Evolutionary conservation across 2,888 invertebrate genomes (phyloP).

Genomic region (Atherix ibis): DNA sequence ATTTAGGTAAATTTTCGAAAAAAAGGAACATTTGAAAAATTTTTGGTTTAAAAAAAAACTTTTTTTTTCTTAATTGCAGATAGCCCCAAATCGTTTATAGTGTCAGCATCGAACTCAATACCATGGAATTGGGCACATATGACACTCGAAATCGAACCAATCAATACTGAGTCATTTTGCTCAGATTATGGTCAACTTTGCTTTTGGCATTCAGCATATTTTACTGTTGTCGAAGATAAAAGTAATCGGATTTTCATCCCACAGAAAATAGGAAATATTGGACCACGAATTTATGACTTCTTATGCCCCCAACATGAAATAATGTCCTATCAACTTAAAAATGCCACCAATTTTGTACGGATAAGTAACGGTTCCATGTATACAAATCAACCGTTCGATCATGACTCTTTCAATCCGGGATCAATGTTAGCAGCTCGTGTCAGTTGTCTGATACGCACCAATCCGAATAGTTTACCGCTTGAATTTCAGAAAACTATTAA

Average conservation of each 20-base stretch:
- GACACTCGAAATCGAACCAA: constrained; percentile 22
- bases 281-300: constrained; percentile 29
- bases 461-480: constrained; percentile 10
- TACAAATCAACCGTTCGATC: constrained; percentile 31
- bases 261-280: constrained; percentile 28
- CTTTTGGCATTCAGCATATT: constrained; percentile 25
- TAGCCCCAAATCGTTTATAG: constrained; percentile 17
- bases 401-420: constrained; percentile 32
- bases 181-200: constrained; percentile 23
- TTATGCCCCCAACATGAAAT: constrained; percentile 35
- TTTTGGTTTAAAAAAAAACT: too few species aligned
- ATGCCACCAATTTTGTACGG: constrained; percentile 31
- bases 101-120: constrained; percentile 18
- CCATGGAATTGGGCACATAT: constrained; percentile 16
- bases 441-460: constrained; percentile 32
- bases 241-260: constrained; percentile 5
- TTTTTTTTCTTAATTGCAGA: constrained; percentile 9
- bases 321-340: constrained; percentile 33
- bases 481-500: constrained; percentile 22
- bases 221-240: constrained; percentile 22
- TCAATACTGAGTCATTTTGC: constrained; percentile 19
- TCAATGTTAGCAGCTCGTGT: constrained; percentile 25
- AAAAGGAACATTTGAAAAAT: too few species aligned
- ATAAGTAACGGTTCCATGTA: constrained; percentile 29
- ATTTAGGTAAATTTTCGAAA: constrained; percentile 14